These are phyloP conservation scores for Octodon degus DNA, from an alignment of 2,113 vertebrate genomes.

Conservation along the genomic window DNA sequence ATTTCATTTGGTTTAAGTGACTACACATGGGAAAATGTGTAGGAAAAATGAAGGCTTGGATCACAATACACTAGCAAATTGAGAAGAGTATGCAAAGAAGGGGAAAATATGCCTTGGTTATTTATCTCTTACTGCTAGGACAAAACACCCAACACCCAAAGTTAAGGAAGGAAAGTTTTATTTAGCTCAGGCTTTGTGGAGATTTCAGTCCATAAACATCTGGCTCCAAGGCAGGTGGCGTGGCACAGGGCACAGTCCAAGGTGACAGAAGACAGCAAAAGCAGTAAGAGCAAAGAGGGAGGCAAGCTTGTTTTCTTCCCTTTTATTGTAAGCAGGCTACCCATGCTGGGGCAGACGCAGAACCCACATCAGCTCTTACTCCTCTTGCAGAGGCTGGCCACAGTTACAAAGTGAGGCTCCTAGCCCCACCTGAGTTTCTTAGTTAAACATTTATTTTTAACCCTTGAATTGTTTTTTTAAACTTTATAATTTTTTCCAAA, in stretches of 20 bases:
- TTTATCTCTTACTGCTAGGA: neutral
- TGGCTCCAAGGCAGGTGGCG: neutral
- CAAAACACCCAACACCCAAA: neutral
- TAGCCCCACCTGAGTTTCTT: neutral
- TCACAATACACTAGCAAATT: neutral
- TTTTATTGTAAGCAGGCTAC: neutral
- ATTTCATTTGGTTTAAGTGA: fast-evolving
- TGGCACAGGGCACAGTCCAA: neutral
- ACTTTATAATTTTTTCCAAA: too few relatives aligned
- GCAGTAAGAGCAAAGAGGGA: neutral
- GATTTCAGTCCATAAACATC: neutral
- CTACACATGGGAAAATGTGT: too few relatives aligned
- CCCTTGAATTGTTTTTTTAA: too few relatives aligned
- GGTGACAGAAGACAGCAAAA: neutral
- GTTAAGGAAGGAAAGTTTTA: neutral
- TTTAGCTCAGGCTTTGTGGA: neutral
- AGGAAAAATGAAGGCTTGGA: neutral
- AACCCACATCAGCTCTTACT: neutral
- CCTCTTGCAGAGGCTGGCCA: neutral
- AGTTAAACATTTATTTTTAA: neutral
- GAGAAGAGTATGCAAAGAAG: neutral
- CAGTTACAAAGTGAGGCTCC: neutral
- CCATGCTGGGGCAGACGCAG: neutral
- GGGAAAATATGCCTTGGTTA: neutral
- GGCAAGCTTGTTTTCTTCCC: neutral